A percentile compares a stretch with the other conserved stretches of the same genome.
Conservation (phyloP, 2,113 vertebrate species). For the Microcebus jonahi region DNA sequence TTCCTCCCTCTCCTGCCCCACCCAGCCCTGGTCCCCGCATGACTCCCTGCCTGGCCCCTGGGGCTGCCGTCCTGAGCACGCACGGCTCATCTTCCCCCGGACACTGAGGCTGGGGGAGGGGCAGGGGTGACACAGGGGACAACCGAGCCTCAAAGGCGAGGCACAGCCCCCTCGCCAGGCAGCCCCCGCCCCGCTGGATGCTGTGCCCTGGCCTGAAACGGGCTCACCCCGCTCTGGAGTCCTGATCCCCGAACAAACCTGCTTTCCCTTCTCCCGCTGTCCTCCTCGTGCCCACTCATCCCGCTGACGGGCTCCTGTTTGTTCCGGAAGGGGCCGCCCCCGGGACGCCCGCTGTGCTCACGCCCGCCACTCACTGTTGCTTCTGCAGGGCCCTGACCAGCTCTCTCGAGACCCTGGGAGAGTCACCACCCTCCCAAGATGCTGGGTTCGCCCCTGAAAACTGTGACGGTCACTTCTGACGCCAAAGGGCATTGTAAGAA, state of each 20-base stretch:
- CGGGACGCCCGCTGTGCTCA: fast-evolving
- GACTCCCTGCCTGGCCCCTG: neutral
- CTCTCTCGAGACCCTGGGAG: neutral
- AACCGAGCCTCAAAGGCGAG: neutral
- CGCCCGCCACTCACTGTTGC: neutral
- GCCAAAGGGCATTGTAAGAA: neutral
- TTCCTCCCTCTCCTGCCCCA: neutral
- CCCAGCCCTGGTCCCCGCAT: neutral
- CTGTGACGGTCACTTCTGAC: neutral
- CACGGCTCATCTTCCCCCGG: neutral
- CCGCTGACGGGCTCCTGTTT: neutral
- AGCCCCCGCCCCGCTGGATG: fast-evolving
- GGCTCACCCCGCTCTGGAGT: neutral
- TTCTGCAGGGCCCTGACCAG: neutral
- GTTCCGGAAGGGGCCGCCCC: neutral
- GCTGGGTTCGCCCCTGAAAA: neutral
- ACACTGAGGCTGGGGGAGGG: neutral
- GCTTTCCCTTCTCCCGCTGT: neutral
- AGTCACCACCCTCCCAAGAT: neutral
- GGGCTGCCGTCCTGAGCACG: neutral
- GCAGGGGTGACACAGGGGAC: no score
- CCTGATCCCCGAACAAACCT: neutral
- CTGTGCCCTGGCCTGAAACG: neutral
- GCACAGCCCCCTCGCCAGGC: neutral
- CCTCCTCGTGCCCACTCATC: fast-evolving